Conservation (phyloP, 2,113 vertebrate genomes). For the Macaca mulatta region DNA sequence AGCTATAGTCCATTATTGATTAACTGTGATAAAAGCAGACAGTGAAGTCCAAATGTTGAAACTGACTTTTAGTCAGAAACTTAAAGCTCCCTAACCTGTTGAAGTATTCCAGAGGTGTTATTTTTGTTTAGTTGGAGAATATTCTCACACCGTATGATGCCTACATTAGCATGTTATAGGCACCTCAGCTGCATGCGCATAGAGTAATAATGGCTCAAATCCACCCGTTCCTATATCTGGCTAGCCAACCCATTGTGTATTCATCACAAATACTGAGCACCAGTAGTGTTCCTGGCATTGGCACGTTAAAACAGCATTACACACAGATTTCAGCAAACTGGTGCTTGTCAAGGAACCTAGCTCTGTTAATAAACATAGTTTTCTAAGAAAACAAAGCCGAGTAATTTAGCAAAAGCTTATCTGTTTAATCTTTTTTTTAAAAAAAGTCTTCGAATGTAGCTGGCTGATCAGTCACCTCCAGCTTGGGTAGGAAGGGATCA, state of each 20-base stretch:
- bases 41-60: background rate
- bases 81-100: background rate
- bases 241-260: background rate
- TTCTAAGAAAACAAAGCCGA: background rate
- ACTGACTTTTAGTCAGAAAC: background rate
- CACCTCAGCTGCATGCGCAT: background rate
- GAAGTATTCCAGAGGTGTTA: background rate
- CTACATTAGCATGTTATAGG: background rate
- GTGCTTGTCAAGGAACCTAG: background rate
- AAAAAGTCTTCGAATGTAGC: background rate
- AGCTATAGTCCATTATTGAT: constrained; percentile 3
- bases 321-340: background rate
- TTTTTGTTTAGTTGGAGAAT: background rate
- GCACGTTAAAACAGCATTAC: no score
- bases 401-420: background rate
- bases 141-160: background rate
- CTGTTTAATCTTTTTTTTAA: background rate
- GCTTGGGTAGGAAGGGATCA: background rate
- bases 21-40: constrained; percentile 29
- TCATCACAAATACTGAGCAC: background rate
- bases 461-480: background rate
- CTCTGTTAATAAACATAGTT: background rate
- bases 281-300: background rate
- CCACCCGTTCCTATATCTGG: background rate
- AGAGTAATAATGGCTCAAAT: background rate